These are phyloP conservation scores for Linyphia triangularis DNA, from an alignment of 2,888 invertebrate genomes.

Conservation along the genomic window DNA sequence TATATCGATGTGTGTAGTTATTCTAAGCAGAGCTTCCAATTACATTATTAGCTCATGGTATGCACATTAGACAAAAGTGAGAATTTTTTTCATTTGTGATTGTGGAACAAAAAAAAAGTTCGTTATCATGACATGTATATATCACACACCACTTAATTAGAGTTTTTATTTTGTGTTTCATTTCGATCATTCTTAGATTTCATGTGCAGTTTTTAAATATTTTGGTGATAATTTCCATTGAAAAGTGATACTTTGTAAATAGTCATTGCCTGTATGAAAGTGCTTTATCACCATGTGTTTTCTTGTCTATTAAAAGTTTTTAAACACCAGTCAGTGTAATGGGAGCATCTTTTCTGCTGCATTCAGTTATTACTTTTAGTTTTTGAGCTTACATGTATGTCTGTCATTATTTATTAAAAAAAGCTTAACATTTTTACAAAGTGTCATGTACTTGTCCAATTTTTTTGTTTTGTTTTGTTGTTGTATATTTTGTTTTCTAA, in stretches of 20 bases:
- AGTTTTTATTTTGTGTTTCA: slow-evolving; percentile 20
- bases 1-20: neutral
- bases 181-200: neutral
- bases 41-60: slow-evolving; percentile 52
- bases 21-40: neutral
- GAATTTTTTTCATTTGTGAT: slow-evolving; percentile 4
- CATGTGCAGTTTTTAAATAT: slow-evolving; percentile 5
- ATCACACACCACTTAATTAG: slow-evolving; percentile 4
- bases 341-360: slow-evolving; percentile 42
- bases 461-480: neutral
- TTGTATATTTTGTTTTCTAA: no score
- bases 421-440: neutral
- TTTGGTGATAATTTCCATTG: slow-evolving; percentile 52
- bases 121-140: slow-evolving; percentile 53
- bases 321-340: slow-evolving; percentile 23
- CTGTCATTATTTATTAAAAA: no score
- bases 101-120: slow-evolving; percentile 11
- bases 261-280: slow-evolving; percentile 45
- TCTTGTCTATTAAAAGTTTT: neutral
- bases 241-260: slow-evolving; percentile 71
- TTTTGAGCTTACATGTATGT: slow-evolving; percentile 45
- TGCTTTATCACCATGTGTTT: slow-evolving; percentile 42
- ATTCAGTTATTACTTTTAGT: slow-evolving; percentile 45
- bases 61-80: slow-evolving; percentile 24
- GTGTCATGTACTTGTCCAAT: neutral